These are phyloP conservation scores for Muschampia staudingeri DNA, from an alignment of 2,888 invertebrate genomes.

Conservation along the genomic window DNA sequence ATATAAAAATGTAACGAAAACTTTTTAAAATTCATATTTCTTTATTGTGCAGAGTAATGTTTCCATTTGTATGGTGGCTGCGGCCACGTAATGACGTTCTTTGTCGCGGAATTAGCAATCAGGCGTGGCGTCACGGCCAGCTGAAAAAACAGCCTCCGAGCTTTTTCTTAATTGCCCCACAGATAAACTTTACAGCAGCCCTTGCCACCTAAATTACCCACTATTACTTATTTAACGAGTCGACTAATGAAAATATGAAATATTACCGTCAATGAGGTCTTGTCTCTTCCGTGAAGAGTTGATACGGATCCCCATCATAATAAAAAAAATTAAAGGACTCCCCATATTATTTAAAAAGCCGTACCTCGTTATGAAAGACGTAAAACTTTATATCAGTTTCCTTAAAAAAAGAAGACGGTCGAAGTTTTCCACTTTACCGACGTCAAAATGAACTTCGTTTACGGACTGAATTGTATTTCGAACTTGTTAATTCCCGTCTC, in stretches of 20 bases:
- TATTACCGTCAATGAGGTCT: slow-evolving; percentile 61
- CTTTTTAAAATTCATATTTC: slow-evolving; percentile 51
- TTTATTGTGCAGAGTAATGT: slow-evolving; percentile 69
- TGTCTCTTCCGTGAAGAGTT: slow-evolving; percentile 18
- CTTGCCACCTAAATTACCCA: slow-evolving; percentile 78
- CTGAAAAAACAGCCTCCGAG: slow-evolving; percentile 79
- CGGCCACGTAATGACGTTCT: slow-evolving; percentile 82
- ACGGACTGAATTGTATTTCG: slow-evolving; percentile 88
- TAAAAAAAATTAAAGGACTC: slow-evolving; percentile 43
- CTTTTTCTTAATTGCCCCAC: slow-evolving; percentile 85
- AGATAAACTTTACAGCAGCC: slow-evolving; percentile 83
- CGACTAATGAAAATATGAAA: slow-evolving; percentile 81
- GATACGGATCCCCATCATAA: slow-evolving; percentile 25
- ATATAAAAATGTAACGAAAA: slow-evolving; percentile 18
- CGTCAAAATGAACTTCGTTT: slow-evolving; percentile 88
- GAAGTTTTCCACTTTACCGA: slow-evolving; percentile 88
- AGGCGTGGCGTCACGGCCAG: slow-evolving; percentile 73
- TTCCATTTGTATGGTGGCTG: slow-evolving; percentile 79
- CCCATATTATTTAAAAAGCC: slow-evolving; percentile 69
- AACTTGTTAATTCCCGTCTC: slow-evolving; percentile 89
- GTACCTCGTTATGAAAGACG: slow-evolving; percentile 80
- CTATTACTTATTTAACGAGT: slow-evolving; percentile 82
- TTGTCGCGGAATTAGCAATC: slow-evolving; percentile 89
- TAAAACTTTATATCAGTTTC: slow-evolving; percentile 82
- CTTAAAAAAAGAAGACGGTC: slow-evolving; percentile 79